Conservation (phyloP, 1,140 invertebrate species). For the Parasteatoda tepidariorum region DNA sequence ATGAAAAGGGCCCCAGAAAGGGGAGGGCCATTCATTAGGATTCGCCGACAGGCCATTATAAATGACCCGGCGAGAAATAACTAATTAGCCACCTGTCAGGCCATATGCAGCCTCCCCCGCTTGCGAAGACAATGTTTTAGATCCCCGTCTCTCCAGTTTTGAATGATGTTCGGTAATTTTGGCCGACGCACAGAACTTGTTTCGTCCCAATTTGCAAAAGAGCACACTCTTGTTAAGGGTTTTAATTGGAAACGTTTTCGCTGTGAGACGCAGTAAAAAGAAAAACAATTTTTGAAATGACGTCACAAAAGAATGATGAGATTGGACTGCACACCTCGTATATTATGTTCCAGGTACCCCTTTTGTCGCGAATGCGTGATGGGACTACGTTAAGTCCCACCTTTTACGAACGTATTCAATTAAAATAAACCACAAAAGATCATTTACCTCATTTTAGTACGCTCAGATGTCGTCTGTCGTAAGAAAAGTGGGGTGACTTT, state of each 20-base stretch:
- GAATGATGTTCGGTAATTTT: conserved; percentile 48
- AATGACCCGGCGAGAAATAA: conserved; percentile 61
- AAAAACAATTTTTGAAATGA: conserved; percentile 38
- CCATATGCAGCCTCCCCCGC: conserved; percentile 44
- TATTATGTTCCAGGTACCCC: conserved; percentile 14
- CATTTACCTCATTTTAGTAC: too few species aligned
- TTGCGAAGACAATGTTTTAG: conserved; percentile 52
- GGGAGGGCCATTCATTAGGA: conserved; percentile 59
- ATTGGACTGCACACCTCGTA: neutral
- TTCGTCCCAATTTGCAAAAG: conserved; percentile 55
- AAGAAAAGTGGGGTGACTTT: too few species aligned
- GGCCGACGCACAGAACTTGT: conserved; percentile 38
- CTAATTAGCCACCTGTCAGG: conserved; percentile 60
- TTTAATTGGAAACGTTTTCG: conserved; percentile 60
- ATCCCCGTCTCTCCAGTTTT: conserved; percentile 16
- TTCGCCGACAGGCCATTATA: conserved; percentile 60
- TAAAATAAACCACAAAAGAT: too few species aligned
- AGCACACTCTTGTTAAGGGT: conserved; percentile 57
- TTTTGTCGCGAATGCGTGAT: neutral
- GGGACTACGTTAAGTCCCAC: neutral
- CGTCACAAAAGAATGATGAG: neutral
- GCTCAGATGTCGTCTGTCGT: too few species aligned
- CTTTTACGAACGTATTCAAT: too few species aligned
- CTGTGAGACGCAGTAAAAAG: conserved; percentile 11
- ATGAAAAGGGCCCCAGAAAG: conserved; percentile 59